Percentiles rank a stretch among this genome's conserved stretches.
These are phyloP conservation scores for Sebastes dallii DNA, from an alignment of 2,797 vertebrate genomes.

Conservation along the genomic window DNA sequence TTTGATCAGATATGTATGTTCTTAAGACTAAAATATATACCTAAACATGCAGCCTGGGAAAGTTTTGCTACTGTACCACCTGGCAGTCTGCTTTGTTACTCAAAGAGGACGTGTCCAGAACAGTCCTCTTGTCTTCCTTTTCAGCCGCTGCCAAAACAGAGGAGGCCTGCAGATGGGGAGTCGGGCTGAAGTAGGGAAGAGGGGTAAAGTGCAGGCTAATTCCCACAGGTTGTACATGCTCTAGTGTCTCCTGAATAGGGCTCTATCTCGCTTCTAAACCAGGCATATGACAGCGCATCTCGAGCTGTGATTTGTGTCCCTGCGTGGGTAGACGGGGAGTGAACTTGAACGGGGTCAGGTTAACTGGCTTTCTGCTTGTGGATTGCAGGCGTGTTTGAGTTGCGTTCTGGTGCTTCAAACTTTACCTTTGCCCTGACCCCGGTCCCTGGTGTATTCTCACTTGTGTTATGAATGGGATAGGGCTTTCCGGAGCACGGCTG, in stretches of 20 bases:
- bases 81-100: conserved; percentile 64
- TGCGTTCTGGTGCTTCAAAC: conserved; percentile 38
- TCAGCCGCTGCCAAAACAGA: conserved; percentile 47
- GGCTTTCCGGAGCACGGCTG: conserved; percentile 48
- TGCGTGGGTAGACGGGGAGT: conserved; percentile 25
- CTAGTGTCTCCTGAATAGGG: conserved; percentile 22
- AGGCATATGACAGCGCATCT: conserved; percentile 33
- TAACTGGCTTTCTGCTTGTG: conserved; percentile 26
- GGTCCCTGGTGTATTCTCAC: conserved; percentile 45
- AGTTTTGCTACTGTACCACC: conserved; percentile 56
- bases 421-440: conserved; percentile 58
- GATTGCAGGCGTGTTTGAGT: conserved; percentile 36
- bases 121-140: conserved; percentile 48
- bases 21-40: conserved; percentile 28
- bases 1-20: conserved; percentile 51
- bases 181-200: conserved; percentile 11
- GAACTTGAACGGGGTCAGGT: conserved; percentile 51
- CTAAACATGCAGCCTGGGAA: conserved; percentile 61
- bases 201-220: conserved; percentile 36
- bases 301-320: conserved; percentile 49
- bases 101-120: conserved; percentile 51
- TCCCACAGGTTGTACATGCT: conserved; percentile 34
- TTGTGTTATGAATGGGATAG: conserved; percentile 32
- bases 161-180: conserved; percentile 39
- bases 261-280: conserved; percentile 31